phyloP scores from a whole-genome alignment of 1,140 invertebrate species.

The Neotoxoptera formosana region DNA sequence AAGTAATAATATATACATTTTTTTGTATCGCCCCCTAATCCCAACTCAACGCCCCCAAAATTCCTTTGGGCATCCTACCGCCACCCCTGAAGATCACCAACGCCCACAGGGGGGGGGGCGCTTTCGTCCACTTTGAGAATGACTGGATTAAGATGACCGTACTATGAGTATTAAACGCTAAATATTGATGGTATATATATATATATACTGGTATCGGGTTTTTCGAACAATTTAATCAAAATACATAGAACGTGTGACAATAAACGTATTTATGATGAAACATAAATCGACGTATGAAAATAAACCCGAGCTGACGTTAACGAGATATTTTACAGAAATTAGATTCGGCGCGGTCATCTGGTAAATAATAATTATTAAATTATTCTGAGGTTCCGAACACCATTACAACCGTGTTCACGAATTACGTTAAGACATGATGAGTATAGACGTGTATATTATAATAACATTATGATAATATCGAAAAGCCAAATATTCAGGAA shows the following conservation, averaged over 20 bases:
- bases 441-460: neutral
- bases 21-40: no score
- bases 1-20: no score
- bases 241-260: neutral
- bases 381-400: neutral
- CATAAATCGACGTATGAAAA: neutral
- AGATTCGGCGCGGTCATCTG: neutral
- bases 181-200: no score
- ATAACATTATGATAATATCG: neutral
- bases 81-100: no score
- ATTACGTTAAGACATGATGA: neutral
- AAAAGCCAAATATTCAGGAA: neutral
- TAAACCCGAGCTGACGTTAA: neutral
- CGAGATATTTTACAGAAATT: neutral
- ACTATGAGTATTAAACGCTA: no score
- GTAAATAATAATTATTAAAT: constrained; percentile 4
- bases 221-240: neutral
- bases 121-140: no score
- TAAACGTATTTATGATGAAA: neutral
- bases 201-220: no score
- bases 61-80: no score
- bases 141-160: no score
- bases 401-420: neutral
- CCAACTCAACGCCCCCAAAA: no score
- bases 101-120: no score